Conservation (phyloP, 92 coral and sea anemone genomes). For the Epizoanthus illoricatus region DNA sequence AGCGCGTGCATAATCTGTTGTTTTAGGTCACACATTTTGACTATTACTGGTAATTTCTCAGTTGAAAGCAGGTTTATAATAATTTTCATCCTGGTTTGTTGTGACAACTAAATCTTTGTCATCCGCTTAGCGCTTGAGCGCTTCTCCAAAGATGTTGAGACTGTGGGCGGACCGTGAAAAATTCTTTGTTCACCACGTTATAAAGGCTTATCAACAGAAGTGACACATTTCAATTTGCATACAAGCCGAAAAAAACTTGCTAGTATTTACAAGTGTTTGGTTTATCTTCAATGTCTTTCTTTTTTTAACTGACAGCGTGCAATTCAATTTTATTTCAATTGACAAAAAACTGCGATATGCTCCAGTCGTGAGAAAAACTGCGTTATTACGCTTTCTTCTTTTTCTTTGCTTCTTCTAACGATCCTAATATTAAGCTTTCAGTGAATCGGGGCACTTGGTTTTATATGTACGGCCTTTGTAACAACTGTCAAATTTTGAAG, state of each 20-base stretch:
- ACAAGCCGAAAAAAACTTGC: background rate
- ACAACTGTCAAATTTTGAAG: background rate
- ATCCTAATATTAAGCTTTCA: background rate
- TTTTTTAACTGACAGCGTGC: background rate
- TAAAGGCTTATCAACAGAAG: background rate
- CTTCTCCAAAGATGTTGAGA: background rate
- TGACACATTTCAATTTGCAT: background rate
- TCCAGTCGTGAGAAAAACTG: no score
- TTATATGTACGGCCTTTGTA: slow-evolving; percentile 1
- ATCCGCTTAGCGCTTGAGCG: background rate
- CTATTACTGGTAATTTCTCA: background rate
- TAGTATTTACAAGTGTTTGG: background rate
- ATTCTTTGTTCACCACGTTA: background rate
- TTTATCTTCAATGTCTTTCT: background rate
- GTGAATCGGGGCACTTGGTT: background rate
- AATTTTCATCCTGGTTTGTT: background rate
- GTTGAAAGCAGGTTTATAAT: background rate
- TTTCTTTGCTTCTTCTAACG: background rate
- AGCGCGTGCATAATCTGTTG: background rate
- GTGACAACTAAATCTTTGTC: background rate
- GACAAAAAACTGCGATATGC: no score
- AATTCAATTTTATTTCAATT: background rate
- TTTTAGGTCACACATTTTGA: background rate
- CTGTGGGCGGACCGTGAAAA: background rate
- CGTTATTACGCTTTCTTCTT: no score